Conservation (phyloP, 1,140 invertebrate species). For the Lasaia peninsularis region DNA sequence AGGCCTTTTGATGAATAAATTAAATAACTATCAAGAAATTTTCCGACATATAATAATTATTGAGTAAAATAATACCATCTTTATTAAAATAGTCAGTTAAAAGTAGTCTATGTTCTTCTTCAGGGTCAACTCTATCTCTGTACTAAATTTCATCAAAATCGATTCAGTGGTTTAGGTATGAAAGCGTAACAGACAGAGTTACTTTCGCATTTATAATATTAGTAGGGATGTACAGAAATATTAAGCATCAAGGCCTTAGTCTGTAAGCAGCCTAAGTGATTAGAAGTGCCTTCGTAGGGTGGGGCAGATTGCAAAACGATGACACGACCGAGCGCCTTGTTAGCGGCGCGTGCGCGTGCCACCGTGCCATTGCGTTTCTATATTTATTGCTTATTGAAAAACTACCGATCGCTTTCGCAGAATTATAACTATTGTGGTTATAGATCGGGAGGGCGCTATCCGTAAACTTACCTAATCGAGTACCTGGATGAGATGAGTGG, state of each 20-base stretch:
- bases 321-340: slow-evolving; percentile 62
- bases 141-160: too few species aligned
- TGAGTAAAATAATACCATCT: too few species aligned
- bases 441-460: neutral
- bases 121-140: too few species aligned
- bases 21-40: neutral
- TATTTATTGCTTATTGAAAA: slow-evolving; percentile 76
- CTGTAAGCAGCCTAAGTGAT: slow-evolving; percentile 1
- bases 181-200: too few species aligned
- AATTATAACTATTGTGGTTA: slow-evolving; percentile 49
- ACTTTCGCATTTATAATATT: too few species aligned
- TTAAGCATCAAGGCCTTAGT: neutral
- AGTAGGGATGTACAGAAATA: neutral
- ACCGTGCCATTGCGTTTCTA: slow-evolving; percentile 60
- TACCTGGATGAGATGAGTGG: too few species aligned
- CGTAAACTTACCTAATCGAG: too few species aligned
- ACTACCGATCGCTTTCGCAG: slow-evolving; percentile 50
- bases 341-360: slow-evolving; percentile 65
- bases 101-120: too few species aligned
- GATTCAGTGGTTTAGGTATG: too few species aligned
- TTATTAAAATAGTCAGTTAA: too few species aligned
- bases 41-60: too few species aligned
- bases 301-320: slow-evolving; percentile 70
- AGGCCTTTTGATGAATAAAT: too few species aligned
- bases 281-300: slow-evolving; percentile 52